These are phyloP conservation scores for Drosophila rhopaloa DNA, from an alignment of 1,140 invertebrate genomes.

Conservation along the genomic window DNA sequence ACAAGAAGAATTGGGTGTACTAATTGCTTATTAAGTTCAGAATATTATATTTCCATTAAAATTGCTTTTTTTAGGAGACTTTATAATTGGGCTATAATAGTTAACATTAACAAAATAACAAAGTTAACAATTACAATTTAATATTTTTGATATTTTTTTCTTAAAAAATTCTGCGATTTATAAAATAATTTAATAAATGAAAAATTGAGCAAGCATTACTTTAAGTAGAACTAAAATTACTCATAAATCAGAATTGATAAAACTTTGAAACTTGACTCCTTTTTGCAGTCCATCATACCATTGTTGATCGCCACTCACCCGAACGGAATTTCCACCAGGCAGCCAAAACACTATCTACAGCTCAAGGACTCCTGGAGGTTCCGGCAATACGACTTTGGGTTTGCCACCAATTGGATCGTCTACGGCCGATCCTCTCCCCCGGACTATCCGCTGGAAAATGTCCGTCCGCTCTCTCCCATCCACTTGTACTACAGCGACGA, in stretches of 20 bases:
- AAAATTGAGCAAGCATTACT: neutral
- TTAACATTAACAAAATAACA: too few species aligned
- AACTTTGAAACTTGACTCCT: neutral
- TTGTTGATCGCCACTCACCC: conserved; percentile 90
- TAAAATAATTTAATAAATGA: too few species aligned
- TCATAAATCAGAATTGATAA: too few species aligned
- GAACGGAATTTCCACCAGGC: conserved; percentile 89
- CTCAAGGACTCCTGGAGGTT: conserved; percentile 84
- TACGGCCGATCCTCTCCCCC: conserved; percentile 85
- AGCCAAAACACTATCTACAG: conserved; percentile 89
- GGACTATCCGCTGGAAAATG: conserved; percentile 85
- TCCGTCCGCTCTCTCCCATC: conserved; percentile 86
- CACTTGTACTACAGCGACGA: conserved; percentile 90
- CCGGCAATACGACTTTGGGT: conserved; percentile 82
- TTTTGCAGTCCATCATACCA: conserved; percentile 86
- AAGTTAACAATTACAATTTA: too few species aligned
- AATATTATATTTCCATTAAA: too few species aligned
- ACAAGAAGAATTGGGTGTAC: too few species aligned
- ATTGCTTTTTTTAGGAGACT: too few species aligned
- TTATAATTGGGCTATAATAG: too few species aligned
- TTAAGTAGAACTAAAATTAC: too few species aligned
- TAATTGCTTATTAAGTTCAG: too few species aligned
- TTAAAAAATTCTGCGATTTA: too few species aligned
- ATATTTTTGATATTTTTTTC: too few species aligned
- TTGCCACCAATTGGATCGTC: conserved; percentile 62